These are phyloP conservation scores for Drosophila borealis DNA, from an alignment of 2,888 invertebrate genomes.

Conservation along the genomic window DNA sequence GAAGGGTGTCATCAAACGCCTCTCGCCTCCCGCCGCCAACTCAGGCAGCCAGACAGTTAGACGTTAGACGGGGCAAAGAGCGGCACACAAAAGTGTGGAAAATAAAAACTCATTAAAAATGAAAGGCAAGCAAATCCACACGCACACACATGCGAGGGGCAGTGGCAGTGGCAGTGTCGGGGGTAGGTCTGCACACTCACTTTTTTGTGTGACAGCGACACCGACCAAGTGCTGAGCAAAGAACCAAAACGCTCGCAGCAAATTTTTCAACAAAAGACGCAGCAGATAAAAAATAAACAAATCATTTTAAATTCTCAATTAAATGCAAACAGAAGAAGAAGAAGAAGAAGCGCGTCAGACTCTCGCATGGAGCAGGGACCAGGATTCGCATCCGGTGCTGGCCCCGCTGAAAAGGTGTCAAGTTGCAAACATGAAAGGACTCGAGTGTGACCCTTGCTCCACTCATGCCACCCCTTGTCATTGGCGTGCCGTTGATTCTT, in stretches of 20 bases:
- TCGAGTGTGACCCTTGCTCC: conserved; percentile 55
- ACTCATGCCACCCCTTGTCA: conserved; percentile 10
- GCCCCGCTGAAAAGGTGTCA: conserved; percentile 68
- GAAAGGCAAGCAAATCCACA: conserved; percentile 51
- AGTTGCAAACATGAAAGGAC: conserved; percentile 68
- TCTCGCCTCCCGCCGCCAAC: background rate
- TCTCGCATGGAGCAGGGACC: conserved; percentile 4
- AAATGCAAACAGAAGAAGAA: conserved; percentile 63
- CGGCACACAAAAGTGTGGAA: conserved; percentile 49
- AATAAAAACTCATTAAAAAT: conserved; percentile 76
- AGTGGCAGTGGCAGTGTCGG: background rate
- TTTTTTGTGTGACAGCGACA: conserved; percentile 40
- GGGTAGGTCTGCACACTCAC: conserved; percentile 21
- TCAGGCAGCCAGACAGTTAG: conserved; percentile 42
- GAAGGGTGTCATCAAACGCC: background rate
- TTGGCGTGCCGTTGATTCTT: conserved; percentile 46
- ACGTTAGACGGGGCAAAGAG: conserved; percentile 47
- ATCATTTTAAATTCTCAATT: conserved; percentile 83
- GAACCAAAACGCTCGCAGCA: conserved; percentile 70
- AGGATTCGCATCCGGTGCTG: conserved; percentile 26
- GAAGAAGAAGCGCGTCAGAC: conserved; percentile 18
- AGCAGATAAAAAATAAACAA: conserved; percentile 74
- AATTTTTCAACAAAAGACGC: conserved; percentile 74
- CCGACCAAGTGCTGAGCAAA: conserved; percentile 63
- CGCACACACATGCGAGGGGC: conserved; percentile 14